These are phyloP conservation scores for Cheilinus undulatus DNA, from an alignment of 2,113 vertebrate species.

Conservation along the genomic window DNA sequence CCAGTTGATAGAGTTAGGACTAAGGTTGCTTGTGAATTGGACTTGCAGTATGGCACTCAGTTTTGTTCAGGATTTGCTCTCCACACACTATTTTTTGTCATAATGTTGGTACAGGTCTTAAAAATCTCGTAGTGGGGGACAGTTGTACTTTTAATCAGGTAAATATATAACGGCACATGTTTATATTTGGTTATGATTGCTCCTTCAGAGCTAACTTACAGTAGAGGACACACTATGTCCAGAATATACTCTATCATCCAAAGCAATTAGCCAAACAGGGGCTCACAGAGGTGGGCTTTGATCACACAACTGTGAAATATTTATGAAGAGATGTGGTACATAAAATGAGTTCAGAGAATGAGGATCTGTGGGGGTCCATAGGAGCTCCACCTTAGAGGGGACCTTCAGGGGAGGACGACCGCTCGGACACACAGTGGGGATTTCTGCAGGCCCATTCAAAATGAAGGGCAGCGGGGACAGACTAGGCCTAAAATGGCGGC, in stretches of 20 bases:
- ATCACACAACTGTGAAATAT: conserved; percentile 78
- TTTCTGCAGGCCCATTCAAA: conserved; percentile 53
- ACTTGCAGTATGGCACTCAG: too few species aligned
- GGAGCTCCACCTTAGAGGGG: conserved; percentile 44
- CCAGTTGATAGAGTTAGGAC: too few species aligned
- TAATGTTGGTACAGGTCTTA: too few species aligned
- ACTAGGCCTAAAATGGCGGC: conserved; percentile 62
- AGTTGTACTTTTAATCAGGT: too few species aligned
- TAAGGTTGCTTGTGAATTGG: too few species aligned
- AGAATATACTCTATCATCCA: conserved; percentile 43
- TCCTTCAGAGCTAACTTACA: not conserved
- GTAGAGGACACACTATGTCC: conserved; percentile 26
- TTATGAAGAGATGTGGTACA: conserved; percentile 75
- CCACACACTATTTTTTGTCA: too few species aligned
- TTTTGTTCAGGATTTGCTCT: too few species aligned
- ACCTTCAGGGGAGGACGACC: conserved; percentile 58
- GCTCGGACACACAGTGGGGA: conserved; percentile 53
- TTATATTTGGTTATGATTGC: not conserved
- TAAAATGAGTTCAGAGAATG: conserved; percentile 70
- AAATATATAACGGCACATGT: not conserved
- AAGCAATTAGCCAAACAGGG: conserved; percentile 69
- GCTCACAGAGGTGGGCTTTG: conserved; percentile 71
- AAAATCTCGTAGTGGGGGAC: too few species aligned
- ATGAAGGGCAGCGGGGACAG: conserved; percentile 50
- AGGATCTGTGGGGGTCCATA: conserved; percentile 61